These are phyloP conservation scores for Drosophila atroscutellata DNA, from an alignment of 2,888 invertebrate species.

Conservation along the genomic window DNA sequence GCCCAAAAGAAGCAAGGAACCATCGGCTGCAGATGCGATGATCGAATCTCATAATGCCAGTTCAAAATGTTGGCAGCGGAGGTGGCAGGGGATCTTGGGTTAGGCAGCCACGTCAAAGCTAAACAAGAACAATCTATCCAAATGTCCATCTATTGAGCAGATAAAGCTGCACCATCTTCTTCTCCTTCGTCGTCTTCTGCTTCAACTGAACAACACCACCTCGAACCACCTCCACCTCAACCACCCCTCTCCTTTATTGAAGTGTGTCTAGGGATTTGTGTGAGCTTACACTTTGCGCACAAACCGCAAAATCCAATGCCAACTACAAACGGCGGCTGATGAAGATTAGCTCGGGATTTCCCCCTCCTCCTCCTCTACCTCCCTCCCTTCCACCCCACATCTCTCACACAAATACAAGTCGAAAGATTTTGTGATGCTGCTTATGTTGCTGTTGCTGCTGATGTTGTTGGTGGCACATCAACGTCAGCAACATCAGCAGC, in stretches of 20 bases:
- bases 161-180: constrained; percentile 68
- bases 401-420: constrained; percentile 1
- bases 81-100: no score
- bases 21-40: constrained; percentile 51
- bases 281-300: constrained; percentile 77
- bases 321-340: constrained; percentile 81
- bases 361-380: not conserved
- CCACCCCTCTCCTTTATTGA: constrained; percentile 7
- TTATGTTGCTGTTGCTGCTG: constrained; percentile 36
- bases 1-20: constrained; percentile 25
- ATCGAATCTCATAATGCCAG: constrained; percentile 78
- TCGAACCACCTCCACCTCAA: constrained; percentile 5
- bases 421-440: constrained; percentile 27
- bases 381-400: constrained; percentile 9
- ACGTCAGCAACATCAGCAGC: constrained; percentile 37
- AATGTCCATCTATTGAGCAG: constrained; percentile 80
- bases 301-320: constrained; percentile 48
- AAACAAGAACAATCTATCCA: constrained; percentile 81
- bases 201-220: constrained; percentile 13
- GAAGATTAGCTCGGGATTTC: constrained; percentile 75
- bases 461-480: constrained; percentile 63
- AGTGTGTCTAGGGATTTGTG: constrained; percentile 73
- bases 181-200: not conserved
- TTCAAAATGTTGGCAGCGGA: constrained; percentile 13
- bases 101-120: constrained; percentile 65